These are phyloP conservation scores for Calephelis nemesis DNA, from an alignment of 1,140 invertebrate genomes.

Conservation along the genomic window DNA sequence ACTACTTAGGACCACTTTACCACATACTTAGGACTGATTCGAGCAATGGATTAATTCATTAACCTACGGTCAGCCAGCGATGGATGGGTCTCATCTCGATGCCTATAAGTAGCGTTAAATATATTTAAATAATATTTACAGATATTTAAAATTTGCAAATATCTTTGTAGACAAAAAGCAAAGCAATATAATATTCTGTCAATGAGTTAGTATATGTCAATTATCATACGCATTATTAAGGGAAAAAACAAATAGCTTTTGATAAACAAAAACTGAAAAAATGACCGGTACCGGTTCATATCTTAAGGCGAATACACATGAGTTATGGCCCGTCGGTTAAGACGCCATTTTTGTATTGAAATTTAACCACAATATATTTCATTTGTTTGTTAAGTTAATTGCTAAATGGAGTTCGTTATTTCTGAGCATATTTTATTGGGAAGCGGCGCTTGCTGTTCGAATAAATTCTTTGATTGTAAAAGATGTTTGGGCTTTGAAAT, in stretches of 20 bases:
- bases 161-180: too few relatives aligned
- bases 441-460: constrained; percentile 48
- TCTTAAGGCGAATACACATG: constrained; percentile 35
- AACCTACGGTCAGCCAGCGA: too few relatives aligned
- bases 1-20: too few relatives aligned
- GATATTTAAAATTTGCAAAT: too few relatives aligned
- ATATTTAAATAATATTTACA: too few relatives aligned
- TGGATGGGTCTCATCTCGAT: too few relatives aligned
- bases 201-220: constrained; percentile 7
- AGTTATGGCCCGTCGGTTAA: constrained; percentile 51
- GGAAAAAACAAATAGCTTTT: constrained; percentile 16
- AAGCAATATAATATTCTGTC: background rate
- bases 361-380: constrained; percentile 77
- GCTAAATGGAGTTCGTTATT: constrained; percentile 74
- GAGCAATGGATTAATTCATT: too few relatives aligned
- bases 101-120: too few relatives aligned
- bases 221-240: constrained; percentile 3
- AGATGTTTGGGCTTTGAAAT: constrained; percentile 48
- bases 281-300: constrained; percentile 13
- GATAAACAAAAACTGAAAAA: constrained; percentile 8
- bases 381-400: constrained; percentile 79
- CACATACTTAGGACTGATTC: too few relatives aligned
- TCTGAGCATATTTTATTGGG: constrained; percentile 62
- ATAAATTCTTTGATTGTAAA: constrained; percentile 74
- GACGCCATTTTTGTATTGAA: constrained; percentile 72